These are phyloP conservation scores for Creontiades dilutus DNA, from an alignment of 2,888 invertebrate genomes.

Conservation along the genomic window DNA sequence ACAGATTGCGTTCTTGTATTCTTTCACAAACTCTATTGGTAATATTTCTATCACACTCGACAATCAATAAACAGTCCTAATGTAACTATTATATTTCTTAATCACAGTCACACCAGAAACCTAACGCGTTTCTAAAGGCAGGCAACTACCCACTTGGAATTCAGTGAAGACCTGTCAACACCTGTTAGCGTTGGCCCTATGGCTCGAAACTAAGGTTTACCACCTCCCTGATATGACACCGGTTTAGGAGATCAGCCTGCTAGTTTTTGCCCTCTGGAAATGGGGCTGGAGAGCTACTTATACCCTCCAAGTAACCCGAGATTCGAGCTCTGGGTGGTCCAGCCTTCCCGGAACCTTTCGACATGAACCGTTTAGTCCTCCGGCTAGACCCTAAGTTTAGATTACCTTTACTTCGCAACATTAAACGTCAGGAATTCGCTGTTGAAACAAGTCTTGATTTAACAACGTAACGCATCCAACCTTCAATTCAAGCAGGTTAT, in stretches of 20 bases:
- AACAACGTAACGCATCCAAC: background rate
- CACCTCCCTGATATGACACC: constrained; percentile 50
- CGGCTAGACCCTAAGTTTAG: constrained; percentile 42
- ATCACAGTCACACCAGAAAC: background rate
- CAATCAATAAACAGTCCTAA: too few species aligned
- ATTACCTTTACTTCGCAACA: constrained; percentile 53
- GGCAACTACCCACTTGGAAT: background rate
- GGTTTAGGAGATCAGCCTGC: background rate
- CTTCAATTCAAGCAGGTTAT: too few species aligned
- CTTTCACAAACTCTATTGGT: too few species aligned
- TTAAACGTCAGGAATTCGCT: constrained; percentile 28
- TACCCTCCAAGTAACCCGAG: constrained; percentile 59
- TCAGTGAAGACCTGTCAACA: constrained; percentile 7
- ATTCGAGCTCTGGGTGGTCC: constrained; percentile 61
- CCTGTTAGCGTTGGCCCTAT: constrained; percentile 6
- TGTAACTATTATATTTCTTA: background rate
- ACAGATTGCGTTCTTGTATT: too few species aligned
- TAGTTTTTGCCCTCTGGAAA: constrained; percentile 55
- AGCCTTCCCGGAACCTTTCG: constrained; percentile 59
- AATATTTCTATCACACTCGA: too few species aligned
- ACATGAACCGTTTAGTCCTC: constrained; percentile 66
- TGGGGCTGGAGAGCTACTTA: constrained; percentile 50
- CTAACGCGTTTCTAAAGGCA: background rate
- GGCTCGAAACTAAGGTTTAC: constrained; percentile 9
- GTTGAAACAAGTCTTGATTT: background rate